Conservation (phyloP, 1,140 invertebrate species). For the Coenobita brevimanus region DNA sequence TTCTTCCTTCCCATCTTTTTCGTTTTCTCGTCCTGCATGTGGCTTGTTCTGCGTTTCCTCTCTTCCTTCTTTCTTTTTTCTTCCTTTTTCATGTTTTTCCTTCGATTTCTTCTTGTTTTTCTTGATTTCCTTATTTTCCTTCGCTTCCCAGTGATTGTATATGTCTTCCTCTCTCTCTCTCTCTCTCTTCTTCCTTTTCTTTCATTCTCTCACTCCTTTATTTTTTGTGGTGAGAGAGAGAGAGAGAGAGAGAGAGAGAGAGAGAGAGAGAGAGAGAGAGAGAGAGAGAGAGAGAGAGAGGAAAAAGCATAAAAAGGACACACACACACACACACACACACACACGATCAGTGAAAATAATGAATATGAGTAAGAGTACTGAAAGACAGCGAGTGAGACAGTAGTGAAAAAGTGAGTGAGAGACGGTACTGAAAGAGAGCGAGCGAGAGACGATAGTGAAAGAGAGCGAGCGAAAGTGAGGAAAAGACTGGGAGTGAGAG, state of each 20-base stretch:
- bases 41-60: too few relatives aligned
- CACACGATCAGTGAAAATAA: neutral
- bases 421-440: neutral
- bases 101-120: neutral
- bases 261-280: slow-evolving; percentile 42
- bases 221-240: neutral
- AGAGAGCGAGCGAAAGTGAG: neutral
- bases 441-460: neutral
- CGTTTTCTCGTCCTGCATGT: neutral
- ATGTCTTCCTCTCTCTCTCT: too few relatives aligned
- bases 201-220: neutral
- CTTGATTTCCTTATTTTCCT: neutral
- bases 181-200: neutral
- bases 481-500: slow-evolving; percentile 1
- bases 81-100: neutral
- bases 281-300: slow-evolving; percentile 36
- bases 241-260: slow-evolving; percentile 19
- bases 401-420: too few relatives aligned
- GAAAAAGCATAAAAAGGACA: slow-evolving; percentile 11
- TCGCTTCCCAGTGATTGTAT: too few relatives aligned
- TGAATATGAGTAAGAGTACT: too few relatives aligned
- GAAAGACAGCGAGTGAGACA: too few relatives aligned
- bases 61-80: too few relatives aligned
- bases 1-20: neutral
- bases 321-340: too few relatives aligned